Evolutionary conservation across 2,888 invertebrate species (phyloP), one percentile per base, ranked within the genome.

Genomic region (Sclerodermus sp.): DNA sequence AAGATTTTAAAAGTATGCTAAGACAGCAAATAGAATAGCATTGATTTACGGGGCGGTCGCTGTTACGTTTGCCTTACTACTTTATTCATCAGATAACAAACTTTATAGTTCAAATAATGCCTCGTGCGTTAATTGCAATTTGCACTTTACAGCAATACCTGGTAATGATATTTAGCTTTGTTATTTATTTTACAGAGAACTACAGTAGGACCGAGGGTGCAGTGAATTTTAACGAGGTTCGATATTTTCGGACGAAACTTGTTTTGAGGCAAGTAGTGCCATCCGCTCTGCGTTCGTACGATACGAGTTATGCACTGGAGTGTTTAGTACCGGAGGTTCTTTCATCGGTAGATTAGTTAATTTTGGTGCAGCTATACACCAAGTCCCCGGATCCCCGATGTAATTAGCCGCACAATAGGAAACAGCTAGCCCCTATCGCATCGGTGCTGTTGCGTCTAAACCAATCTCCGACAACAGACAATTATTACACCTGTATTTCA

Each of bases 331-430:
- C 38, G 49, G 46, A 42, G 57, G 53, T 71, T 73, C 70, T 73
- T 73, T 73, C 67, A 66, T 67, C 62, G 60, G 58, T 58, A 65
- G 68, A 72, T 71, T 72, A 72, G 73, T 73, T 74, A 73, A 74
- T 73, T 73, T 70, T 66, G 64, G 58, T 57, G 45, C 46, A 52
- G 60, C 57, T 49, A 57, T 55, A 61, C 49, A 32, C 53, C 42
- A 40, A 36, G 62, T 71, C 71, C 67, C 70, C 34, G 56, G 57
- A 64, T 70, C 71, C 72, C 74, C 57, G 62, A 71, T 63, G 74
- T 73, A 73, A 74, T 74, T 74, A 74, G 74, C 64, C 53, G 56
- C 61, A 74, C 73, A 74, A 74, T 74, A 68, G 69, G 68, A 68
- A 73, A 68, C 70, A 68, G 58, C 67, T 62, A 64, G 62, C 60